Evolutionary conservation across 2,797 vertebrate genomes (phyloP).

Genomic region (Notolabrus celidotus): DNA sequence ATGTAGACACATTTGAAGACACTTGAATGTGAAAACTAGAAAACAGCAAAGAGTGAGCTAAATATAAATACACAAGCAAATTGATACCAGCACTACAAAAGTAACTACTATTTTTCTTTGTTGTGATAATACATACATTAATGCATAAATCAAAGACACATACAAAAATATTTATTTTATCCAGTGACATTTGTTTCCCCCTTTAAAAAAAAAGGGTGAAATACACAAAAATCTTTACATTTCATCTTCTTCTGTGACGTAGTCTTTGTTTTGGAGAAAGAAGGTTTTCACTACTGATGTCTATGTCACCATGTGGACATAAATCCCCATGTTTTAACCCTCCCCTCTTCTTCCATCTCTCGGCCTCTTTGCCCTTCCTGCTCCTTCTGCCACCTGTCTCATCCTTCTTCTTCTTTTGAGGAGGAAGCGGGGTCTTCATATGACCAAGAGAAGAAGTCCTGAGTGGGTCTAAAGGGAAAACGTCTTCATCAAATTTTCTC

Average conservation of each 20-base stretch:
- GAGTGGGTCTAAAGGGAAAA: constrained; percentile 25
- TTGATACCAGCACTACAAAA: background rate
- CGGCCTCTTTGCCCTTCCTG: constrained; percentile 62
- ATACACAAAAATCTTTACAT: background rate
- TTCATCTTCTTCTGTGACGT: constrained; percentile 63
- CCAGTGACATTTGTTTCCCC: background rate
- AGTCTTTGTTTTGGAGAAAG: constrained; percentile 72
- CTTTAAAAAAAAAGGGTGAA: constrained; percentile 2
- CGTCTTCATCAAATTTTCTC: constrained; percentile 39
- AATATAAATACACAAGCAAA: background rate
- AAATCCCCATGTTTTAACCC: constrained; percentile 64
- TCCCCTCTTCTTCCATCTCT: constrained; percentile 71
- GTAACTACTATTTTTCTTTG: background rate
- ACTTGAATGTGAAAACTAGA: background rate
- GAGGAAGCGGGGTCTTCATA: background rate
- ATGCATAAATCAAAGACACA: background rate
- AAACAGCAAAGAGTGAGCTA: background rate
- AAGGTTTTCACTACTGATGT: constrained; percentile 50
- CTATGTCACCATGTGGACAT: constrained; percentile 38
- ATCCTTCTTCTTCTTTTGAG: constrained; percentile 47
- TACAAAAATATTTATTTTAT: background rate
- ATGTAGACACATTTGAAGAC: constrained; percentile 1
- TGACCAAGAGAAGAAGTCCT: background rate
- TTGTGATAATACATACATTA: constrained; percentile 18
- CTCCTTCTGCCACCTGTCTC: constrained; percentile 45